phyloP scores from a whole-genome alignment of 2,888 invertebrate species.

The Melitaea athalia region DNA sequence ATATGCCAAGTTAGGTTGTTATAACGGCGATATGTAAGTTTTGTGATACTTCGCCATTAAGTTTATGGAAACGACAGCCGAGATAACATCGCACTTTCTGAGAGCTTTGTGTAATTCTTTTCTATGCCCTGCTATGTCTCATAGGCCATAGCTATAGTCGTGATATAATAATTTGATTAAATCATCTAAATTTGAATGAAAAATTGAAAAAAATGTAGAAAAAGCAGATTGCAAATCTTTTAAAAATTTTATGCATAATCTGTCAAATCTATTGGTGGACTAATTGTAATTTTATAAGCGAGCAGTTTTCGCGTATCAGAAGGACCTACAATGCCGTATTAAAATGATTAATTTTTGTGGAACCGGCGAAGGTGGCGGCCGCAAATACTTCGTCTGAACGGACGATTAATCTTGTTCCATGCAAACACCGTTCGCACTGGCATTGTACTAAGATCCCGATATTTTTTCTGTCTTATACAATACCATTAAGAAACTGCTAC shows the following conservation, averaged over 20 bases:
- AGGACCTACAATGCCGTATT: constrained; percentile 76
- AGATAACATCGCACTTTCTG: constrained; percentile 81
- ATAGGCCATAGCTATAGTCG: constrained; percentile 27
- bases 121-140: constrained; percentile 58
- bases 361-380: constrained; percentile 60
- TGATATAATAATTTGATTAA: constrained; percentile 12
- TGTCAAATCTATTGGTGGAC: constrained; percentile 66
- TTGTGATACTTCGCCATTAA: constrained; percentile 80
- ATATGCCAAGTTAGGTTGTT: constrained; percentile 82
- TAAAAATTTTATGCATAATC: constrained; percentile 71
- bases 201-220: not conserved
- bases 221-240: constrained; percentile 49
- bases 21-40: constrained; percentile 82
- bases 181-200: constrained; percentile 17
- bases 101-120: constrained; percentile 78
- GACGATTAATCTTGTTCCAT: constrained; percentile 80
- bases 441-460: constrained; percentile 74
- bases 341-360: constrained; percentile 80
- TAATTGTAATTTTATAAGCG: constrained; percentile 80
- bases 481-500: constrained; percentile 80
- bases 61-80: constrained; percentile 79
- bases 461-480: constrained; percentile 79
- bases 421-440: constrained; percentile 57
- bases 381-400: constrained; percentile 62
- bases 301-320: constrained; percentile 72